These are phyloP conservation scores for Etheostoma cragini DNA, from an alignment of 2,113 vertebrate genomes.

Conservation along the genomic window DNA sequence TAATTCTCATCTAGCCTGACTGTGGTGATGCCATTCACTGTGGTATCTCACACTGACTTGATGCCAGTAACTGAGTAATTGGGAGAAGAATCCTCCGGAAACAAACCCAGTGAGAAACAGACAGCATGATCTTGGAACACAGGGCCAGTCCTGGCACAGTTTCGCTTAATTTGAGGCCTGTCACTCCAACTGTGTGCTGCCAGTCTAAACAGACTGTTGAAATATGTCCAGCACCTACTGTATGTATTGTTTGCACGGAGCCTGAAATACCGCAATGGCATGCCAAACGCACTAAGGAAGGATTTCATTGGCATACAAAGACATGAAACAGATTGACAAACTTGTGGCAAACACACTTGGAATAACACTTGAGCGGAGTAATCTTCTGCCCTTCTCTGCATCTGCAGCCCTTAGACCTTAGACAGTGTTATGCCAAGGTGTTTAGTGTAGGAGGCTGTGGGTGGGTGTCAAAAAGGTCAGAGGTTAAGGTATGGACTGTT, in stretches of 20 bases:
- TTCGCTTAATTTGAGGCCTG: conserved; percentile 41
- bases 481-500: conserved; percentile 49
- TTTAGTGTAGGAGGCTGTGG: conserved; percentile 41
- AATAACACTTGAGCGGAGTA: conserved; percentile 54
- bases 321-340: conserved; percentile 71
- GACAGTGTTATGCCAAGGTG: conserved; percentile 30
- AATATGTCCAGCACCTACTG: conserved; percentile 61
- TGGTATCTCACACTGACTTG: conserved; percentile 4
- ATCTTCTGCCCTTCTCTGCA: conserved; percentile 33
- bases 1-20: not conserved
- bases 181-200: conserved; percentile 46
- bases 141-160: conserved; percentile 38
- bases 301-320: conserved; percentile 51
- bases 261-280: conserved; percentile 61
- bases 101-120: conserved; percentile 39
- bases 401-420: conserved; percentile 34
- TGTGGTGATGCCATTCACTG: not conserved
- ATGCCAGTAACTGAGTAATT: conserved; percentile 18
- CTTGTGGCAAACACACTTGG: conserved; percentile 47
- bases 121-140: conserved; percentile 31
- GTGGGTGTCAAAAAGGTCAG: conserved; percentile 60
- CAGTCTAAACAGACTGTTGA: conserved; percentile 73
- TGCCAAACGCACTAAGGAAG: conserved; percentile 34
- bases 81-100: conserved; percentile 28
- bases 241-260: conserved; percentile 59